phyloP scores from a whole-genome alignment of 2,113 vertebrate species.

The Perognathus longimembris region DNA sequence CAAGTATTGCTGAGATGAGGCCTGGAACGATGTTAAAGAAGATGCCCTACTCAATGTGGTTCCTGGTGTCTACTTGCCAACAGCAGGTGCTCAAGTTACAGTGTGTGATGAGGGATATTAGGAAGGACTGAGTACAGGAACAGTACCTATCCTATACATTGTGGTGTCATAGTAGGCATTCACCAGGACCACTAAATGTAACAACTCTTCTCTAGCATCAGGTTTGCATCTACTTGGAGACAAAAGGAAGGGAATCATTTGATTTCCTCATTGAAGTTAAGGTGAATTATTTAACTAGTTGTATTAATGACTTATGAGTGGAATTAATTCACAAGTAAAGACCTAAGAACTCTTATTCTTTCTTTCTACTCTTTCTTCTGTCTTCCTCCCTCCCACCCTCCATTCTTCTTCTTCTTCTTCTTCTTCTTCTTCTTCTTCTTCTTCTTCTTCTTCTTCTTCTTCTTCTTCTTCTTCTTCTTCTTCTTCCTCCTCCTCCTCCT shows the following conservation, averaged over 20 bases:
- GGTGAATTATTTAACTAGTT: background rate
- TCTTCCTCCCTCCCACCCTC: too few species aligned
- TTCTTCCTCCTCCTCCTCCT: too few species aligned
- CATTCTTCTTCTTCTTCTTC: too few species aligned
- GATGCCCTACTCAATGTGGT: background rate
- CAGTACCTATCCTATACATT: accelerated
- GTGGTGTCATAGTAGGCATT: background rate
- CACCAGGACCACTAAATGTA: background rate
- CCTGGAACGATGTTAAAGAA: background rate
- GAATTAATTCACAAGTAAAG: background rate
- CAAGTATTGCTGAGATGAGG: background rate
- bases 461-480: too few species aligned
- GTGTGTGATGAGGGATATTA: background rate
- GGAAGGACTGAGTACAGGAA: background rate
- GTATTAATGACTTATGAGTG: background rate
- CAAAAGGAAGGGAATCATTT: background rate
- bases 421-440: too few species aligned
- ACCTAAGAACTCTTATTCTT: too few species aligned
- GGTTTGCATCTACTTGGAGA: background rate
- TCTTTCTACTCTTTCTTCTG: too few species aligned
- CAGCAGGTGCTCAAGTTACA: background rate
- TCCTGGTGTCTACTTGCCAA: background rate
- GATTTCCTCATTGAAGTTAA: background rate
- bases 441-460: too few species aligned
- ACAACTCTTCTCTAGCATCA: background rate